Base-by-base conservation (phyloP, 1,140 invertebrate genomes). In the Trichonephila inaurata region DNA sequence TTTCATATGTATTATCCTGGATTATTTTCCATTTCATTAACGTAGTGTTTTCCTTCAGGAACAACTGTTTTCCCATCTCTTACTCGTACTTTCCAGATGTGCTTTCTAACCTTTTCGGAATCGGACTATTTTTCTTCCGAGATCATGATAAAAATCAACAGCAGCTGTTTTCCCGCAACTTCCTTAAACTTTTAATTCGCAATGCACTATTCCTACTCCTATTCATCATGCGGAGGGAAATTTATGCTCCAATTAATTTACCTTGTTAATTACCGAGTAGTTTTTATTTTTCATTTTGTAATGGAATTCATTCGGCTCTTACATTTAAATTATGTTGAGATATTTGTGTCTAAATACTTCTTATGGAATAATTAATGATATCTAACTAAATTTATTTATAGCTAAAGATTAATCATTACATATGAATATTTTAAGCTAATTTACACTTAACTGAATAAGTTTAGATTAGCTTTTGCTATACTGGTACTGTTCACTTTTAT, bases 11-110 rank as follows among this genome's bases (percentile, higher is more conserved):
- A 85, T 58, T 85, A 60, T 85, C 44, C 44, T n/a, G 82, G 44
- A 85, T 85, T 85, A 58, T 85, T 85, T 60, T 60, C 72, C 82
- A 51, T 85, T 85, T 85, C 82, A 51, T 85, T 85, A 58, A 19
- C 12, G 44, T 19, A 51, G 28, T 58, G 58, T 85, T 51, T 60
- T 58, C 44, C 21, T 85, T 85, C 82, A 85, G 21, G 21, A 58
- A 60, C 82, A 85, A 60, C 82, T 85, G 82, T 85, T 85, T 51
- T 24, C 72, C 28, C 72, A 40, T 77, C 28, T 77, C 28, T 24
- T 12, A 77, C 16, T 77, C 72, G 28, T 33, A 77, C 18, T 77
- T 77, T 19, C 28, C 33, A 40, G 72, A 77, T 40, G 24, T 40
- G 72, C 33, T 77, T 77, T 40, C 72, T 33, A 33, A 77, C 24